phyloP scores from a whole-genome alignment of 2,113 vertebrate genomes.

The Hypomesus transpacificus region DNA sequence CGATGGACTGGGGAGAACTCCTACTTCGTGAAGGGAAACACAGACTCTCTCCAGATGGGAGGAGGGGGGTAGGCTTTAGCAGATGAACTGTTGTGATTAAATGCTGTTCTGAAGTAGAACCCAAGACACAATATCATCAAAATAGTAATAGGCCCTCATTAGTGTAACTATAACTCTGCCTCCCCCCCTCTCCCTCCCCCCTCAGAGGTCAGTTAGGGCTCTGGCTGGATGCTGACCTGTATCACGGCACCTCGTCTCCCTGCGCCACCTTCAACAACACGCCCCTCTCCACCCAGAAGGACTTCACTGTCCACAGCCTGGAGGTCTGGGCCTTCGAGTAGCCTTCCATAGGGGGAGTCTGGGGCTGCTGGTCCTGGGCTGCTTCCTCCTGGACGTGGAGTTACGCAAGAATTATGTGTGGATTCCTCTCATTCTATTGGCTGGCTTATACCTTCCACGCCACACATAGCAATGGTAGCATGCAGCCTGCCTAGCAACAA shows the following conservation, averaged over 20 bases:
- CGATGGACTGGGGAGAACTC: conserved; percentile 98
- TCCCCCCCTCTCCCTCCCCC: not conserved
- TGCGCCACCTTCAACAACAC: conserved; percentile 96
- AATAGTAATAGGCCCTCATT: not conserved
- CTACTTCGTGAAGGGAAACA: conserved; percentile 97
- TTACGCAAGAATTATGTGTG: conserved; percentile 15
- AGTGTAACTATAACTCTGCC: not conserved
- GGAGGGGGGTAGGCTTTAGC: conserved; percentile 84
- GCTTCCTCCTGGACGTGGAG: not conserved
- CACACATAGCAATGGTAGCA: conserved; percentile 56
- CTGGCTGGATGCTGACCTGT: conserved; percentile 94
- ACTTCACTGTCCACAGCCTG: conserved; percentile 93
- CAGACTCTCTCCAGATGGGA: conserved; percentile 90
- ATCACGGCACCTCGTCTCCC: conserved; percentile 87
- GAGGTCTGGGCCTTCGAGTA: conserved; percentile 97
- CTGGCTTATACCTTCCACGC: conserved; percentile 49
- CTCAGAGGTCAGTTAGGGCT: conserved; percentile 88
- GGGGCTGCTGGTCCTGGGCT: conserved; percentile 6
- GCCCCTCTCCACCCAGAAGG: conserved; percentile 87
- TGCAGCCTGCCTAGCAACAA: conserved; percentile 49
- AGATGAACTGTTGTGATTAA: no score
- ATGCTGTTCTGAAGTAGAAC: not conserved
- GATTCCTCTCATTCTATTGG: conserved; percentile 39
- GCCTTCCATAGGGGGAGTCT: conserved; percentile 36
- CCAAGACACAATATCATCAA: not conserved